Percentiles rank a stretch among this genome's conserved stretches.
These are phyloP conservation scores for Oreonectes daqikongensis DNA, from an alignment of 2,797 vertebrate species.

Conservation along the genomic window DNA sequence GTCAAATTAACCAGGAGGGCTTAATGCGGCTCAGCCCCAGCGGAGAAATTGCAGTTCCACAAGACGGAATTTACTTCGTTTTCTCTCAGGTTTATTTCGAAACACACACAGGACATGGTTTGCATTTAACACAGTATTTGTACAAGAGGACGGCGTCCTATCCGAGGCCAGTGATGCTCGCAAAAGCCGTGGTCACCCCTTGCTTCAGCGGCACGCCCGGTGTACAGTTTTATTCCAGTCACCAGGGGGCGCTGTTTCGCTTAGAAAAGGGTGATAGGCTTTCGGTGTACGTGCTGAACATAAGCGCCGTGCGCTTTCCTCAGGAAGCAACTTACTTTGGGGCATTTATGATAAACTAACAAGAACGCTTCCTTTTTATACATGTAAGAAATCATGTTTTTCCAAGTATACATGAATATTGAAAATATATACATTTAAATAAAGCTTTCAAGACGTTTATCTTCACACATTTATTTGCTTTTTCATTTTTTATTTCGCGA, in stretches of 20 bases:
- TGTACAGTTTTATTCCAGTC: constrained; percentile 52
- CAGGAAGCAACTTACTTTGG: constrained; percentile 59
- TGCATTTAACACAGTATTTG: constrained; percentile 52
- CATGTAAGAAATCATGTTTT: neutral
- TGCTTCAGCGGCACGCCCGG: constrained; percentile 13
- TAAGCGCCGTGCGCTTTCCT: constrained; percentile 46
- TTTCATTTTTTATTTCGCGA: neutral
- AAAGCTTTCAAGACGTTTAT: neutral
- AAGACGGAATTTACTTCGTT: constrained; percentile 61
- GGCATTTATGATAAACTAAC: constrained; percentile 59
- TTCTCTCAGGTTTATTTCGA: constrained; percentile 62
- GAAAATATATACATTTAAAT: neutral
- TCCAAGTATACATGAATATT: neutral
- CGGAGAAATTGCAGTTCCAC: constrained; percentile 56
- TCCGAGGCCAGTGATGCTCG: constrained; percentile 36
- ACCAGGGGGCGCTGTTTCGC: constrained; percentile 61
- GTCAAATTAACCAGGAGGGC: constrained; percentile 53
- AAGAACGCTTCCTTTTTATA: neutral
- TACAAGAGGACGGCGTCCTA: constrained; percentile 51
- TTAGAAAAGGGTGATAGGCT: constrained; percentile 53
- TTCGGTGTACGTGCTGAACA: constrained; percentile 48
- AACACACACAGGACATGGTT: neutral
- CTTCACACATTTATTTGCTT: neutral
- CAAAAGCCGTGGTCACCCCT: constrained; percentile 37
- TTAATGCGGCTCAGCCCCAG: constrained; percentile 54